Base-by-base conservation (phyloP, 2,888 invertebrate genomes). In the Sussaba pulchella region DNA sequence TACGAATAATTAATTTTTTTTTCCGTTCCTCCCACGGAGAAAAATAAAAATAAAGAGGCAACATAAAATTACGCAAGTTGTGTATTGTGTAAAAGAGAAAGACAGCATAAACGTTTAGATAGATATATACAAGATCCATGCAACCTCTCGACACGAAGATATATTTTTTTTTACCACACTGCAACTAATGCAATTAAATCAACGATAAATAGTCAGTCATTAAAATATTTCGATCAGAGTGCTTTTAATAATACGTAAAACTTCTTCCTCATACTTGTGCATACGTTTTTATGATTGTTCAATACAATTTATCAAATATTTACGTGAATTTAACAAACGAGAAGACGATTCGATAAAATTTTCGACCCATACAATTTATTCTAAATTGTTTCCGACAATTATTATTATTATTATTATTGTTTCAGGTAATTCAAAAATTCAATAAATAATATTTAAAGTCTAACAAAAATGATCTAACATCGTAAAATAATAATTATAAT, bases 91-190 rank as follows among this genome's bases (percentile, higher is more conserved):
- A 36, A 10, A 39, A 63, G 52, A 45, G 19, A 12, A 31, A 61
- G 67, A 17, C 17, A n/a, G 36, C n/a, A n/a, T n/a, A 17, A 61
- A 61, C 61, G 61, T 19, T 43, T 21, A 10, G 2, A 24, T 61
- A 61, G 59, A 47, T n/a, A n/a, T n/a, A n/a, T 4, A 52, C 12
- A 12, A 26, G 50, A 41, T 67, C n/a, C 74, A 75, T 75, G 74
- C 74, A 67, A 12, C 4, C 47, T 17, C 45, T 39, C 12, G 41
- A 12, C 31, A 61, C 17, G 36, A 36, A 17, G 26, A 57, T 54
- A 45, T 31, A 47, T 45, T n/a, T 52, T 52, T 17, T 24, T 19
- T 36, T 47, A n/a, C n/a, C n/a, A n/a, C n/a, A 41, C 17, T 74
- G 52, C 54, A 64, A 73, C n/a, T 50, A 14, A 61, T 74, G 69